Evolutionary conservation across 2,888 invertebrate species (phyloP).

Genomic region (Gari tellinella): DNA sequence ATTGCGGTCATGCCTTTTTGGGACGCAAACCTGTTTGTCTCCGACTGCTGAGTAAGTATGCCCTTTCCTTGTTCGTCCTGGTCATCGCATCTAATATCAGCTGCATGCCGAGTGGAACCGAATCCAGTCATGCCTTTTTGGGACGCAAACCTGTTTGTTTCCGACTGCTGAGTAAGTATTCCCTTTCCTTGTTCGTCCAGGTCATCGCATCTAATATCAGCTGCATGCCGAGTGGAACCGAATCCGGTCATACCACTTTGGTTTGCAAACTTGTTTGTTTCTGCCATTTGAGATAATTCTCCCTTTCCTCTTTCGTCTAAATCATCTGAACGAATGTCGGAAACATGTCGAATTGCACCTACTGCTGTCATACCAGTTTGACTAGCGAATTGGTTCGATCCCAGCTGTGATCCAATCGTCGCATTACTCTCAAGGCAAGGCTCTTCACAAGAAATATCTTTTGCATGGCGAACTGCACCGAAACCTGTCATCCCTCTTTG

Average conservation of each 20-base stretch:
- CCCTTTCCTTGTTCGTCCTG: slow-evolving; percentile 65
- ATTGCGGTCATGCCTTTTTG: slow-evolving; percentile 78
- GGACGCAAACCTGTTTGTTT: slow-evolving; percentile 80
- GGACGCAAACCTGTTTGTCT: slow-evolving; percentile 79
- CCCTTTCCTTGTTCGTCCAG: slow-evolving; percentile 69
- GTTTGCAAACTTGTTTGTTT: slow-evolving; percentile 81
- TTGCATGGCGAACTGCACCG: slow-evolving; percentile 75
- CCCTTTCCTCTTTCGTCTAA: slow-evolving; percentile 72
- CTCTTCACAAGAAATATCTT: slow-evolving; percentile 72
- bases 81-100: slow-evolving; percentile 70
- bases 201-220: slow-evolving; percentile 81
- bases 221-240: slow-evolving; percentile 80
- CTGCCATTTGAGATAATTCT: slow-evolving; percentile 79
- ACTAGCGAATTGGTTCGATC: slow-evolving; percentile 82
- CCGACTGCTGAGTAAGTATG: slow-evolving; percentile 79
- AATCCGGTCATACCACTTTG: slow-evolving; percentile 81
- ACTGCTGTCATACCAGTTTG: slow-evolving; percentile 81
- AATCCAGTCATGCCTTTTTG: slow-evolving; percentile 82
- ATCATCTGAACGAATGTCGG: slow-evolving; percentile 81
- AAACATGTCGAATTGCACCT: slow-evolving; percentile 77
- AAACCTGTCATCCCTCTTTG: slow-evolving; percentile 80
- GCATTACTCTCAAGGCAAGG: slow-evolving; percentile 69
- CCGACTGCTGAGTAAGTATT: slow-evolving; percentile 79
- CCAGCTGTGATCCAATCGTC: slow-evolving; percentile 81
- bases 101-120: slow-evolving; percentile 79